Evolutionary conservation across 2,888 invertebrate species (phyloP).

Genomic region (Diadromus collaris): DNA sequence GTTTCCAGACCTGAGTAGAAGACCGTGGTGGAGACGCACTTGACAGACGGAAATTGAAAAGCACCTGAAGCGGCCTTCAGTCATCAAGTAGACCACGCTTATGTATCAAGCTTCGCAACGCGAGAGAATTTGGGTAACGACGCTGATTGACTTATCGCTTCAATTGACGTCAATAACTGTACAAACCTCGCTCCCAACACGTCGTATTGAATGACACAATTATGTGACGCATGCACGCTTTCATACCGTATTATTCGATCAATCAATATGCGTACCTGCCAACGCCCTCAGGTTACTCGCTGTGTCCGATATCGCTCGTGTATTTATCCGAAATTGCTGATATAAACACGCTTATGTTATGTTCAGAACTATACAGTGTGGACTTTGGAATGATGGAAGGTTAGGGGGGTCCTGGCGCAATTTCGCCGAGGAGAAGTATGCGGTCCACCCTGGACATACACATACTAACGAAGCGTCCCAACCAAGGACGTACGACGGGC

Average conservation of each 20-base stretch:
- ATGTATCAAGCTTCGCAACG: not conserved
- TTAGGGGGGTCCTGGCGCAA: slow-evolving; percentile 20
- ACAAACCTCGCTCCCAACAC: not conserved
- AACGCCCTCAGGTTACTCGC: not conserved
- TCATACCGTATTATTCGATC: not conserved
- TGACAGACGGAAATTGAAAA: not conserved
- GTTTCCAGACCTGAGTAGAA: no score
- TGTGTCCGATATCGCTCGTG: not conserved
- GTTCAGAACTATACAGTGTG: not conserved
- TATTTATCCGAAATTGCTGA: not conserved
- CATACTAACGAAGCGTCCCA: slow-evolving; percentile 48
- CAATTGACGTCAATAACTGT: not conserved
- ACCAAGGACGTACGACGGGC: slow-evolving; percentile 38
- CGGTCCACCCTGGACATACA: slow-evolving; percentile 4
- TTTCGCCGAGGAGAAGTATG: slow-evolving; percentile 46
- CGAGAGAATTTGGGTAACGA: not conserved
- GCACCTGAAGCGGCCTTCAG: not conserved
- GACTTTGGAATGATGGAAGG: slow-evolving; percentile 4
- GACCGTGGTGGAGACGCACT: not conserved
- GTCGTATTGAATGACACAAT: not conserved
- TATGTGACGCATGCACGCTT: not conserved
- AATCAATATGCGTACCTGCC: not conserved
- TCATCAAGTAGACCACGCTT: not conserved
- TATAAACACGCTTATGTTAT: not conserved
- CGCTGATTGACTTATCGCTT: not conserved